Conservation (phyloP, 64 coral and sea anemone species). For the Acropora tenuis region DNA sequence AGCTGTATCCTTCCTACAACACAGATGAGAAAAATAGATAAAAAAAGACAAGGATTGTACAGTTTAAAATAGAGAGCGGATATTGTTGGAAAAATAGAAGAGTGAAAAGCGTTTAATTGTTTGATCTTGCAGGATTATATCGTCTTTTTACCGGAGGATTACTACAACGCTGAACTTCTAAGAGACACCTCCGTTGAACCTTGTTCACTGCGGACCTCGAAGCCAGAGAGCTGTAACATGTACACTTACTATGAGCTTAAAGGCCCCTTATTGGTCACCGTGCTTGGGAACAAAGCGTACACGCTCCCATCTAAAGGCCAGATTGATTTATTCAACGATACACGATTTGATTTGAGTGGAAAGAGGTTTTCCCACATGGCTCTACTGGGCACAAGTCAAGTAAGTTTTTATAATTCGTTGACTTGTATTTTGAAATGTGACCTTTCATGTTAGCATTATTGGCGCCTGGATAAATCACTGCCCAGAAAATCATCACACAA, state of each 20-base stretch:
- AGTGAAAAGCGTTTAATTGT: not conserved
- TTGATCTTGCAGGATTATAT: slow-evolving; percentile 47
- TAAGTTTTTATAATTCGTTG: not conserved
- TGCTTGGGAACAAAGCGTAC: slow-evolving; percentile 10
- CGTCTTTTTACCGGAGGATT: slow-evolving; percentile 57
- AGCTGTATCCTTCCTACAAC: too few species aligned
- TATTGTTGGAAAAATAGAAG: too few species aligned
- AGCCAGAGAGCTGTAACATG: slow-evolving; percentile 48
- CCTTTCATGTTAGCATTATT: too few species aligned
- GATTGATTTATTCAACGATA: not conserved
- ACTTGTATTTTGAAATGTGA: too few species aligned
- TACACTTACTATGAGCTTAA: slow-evolving; percentile 49
- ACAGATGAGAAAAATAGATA: too few species aligned
- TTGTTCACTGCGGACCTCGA: slow-evolving; percentile 21
- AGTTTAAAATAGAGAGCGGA: too few species aligned
- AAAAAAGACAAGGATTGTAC: too few species aligned
- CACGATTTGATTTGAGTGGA: slow-evolving; percentile 8
- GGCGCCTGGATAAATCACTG: too few species aligned
- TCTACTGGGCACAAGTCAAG: slow-evolving; percentile 18
- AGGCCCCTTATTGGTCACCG: slow-evolving; percentile 21
- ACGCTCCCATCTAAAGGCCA: slow-evolving; percentile 4
- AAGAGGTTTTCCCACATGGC: not conserved
- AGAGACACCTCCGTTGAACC: slow-evolving; percentile 2
- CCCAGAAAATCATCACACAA: too few species aligned
- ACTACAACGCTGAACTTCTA: slow-evolving; percentile 54